These are phyloP conservation scores for Caerostris darwini DNA, from an alignment of 1,140 invertebrate species.

Conservation along the genomic window DNA sequence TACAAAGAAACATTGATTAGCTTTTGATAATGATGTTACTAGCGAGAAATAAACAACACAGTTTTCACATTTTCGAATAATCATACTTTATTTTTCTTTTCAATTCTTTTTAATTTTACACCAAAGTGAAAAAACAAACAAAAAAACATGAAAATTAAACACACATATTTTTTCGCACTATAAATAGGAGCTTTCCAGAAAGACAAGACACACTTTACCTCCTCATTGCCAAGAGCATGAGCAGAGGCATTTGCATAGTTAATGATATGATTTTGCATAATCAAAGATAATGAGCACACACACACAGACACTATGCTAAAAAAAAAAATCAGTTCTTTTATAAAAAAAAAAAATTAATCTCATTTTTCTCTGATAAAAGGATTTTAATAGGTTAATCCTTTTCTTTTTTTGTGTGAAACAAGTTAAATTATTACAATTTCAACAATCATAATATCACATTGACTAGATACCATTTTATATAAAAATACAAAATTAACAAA, in stretches of 20 bases:
- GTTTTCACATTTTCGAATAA: slow-evolving; percentile 37
- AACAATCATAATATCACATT: slow-evolving; percentile 53
- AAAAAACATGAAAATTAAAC: slow-evolving; percentile 67
- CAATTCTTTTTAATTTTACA: slow-evolving; percentile 74
- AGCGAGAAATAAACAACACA: not conserved
- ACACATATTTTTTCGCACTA: slow-evolving; percentile 73
- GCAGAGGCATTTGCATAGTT: slow-evolving; percentile 58
- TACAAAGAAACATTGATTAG: no score
- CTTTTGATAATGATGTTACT: not conserved
- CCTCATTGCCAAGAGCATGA: slow-evolving; percentile 51
- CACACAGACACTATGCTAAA: slow-evolving; percentile 38
- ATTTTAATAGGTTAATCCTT: not conserved
- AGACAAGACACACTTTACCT: slow-evolving; percentile 70
- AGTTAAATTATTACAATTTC: slow-evolving; percentile 29
- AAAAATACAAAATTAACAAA: slow-evolving; percentile 75
- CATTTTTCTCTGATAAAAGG: slow-evolving; percentile 21
- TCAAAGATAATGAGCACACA: slow-evolving; percentile 62
- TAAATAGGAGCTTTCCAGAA: slow-evolving; percentile 75
- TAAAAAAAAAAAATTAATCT: slow-evolving; percentile 27
- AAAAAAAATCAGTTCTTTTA: slow-evolving; percentile 10
- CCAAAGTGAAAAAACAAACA: slow-evolving; percentile 64
- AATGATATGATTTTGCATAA: slow-evolving; percentile 77
- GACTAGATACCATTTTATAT: slow-evolving; percentile 69
- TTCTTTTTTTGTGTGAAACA: slow-evolving; percentile 18
- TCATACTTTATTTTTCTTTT: slow-evolving; percentile 73